Conservation (phyloP, 53 echinoderm and acorn worm genomes). For the Stichopus horrens region DNA sequence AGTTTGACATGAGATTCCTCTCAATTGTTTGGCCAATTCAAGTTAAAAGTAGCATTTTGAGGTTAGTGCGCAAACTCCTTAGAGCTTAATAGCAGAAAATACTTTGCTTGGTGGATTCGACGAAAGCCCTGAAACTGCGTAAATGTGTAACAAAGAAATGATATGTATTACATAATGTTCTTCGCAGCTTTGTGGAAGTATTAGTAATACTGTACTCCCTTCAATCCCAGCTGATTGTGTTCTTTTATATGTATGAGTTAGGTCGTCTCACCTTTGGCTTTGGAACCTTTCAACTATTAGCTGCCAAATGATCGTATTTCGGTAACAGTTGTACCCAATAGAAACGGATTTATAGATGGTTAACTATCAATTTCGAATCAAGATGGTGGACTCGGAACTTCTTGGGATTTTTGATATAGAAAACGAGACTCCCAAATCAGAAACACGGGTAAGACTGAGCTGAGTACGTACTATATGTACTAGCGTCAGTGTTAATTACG, state of each 20-base stretch:
- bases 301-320: conserved; percentile 1
- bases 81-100: too few relatives aligned
- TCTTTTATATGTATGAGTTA: conserved; percentile 18
- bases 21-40: too few relatives aligned
- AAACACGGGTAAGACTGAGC: conserved; percentile 34
- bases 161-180: background rate
- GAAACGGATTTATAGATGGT: conserved; percentile 9
- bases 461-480: background rate
- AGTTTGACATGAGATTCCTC: too few relatives aligned
- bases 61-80: too few relatives aligned
- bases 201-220: background rate
- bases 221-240: conserved; percentile 27
- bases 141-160: background rate
- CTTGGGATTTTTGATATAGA: conserved; percentile 42
- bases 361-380: background rate
- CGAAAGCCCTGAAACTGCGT: too few relatives aligned
- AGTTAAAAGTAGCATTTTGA: too few relatives aligned
- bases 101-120: too few relatives aligned
- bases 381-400: conserved; percentile 43
- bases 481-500: background rate
- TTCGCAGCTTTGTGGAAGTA: background rate
- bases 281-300: background rate
- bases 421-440: conserved; percentile 46
- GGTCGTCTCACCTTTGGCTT: background rate
- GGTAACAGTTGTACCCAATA: background rate